Evolutionary conservation across 2,888 invertebrate species (phyloP).

Genomic region (Machimus rusticus): DNA sequence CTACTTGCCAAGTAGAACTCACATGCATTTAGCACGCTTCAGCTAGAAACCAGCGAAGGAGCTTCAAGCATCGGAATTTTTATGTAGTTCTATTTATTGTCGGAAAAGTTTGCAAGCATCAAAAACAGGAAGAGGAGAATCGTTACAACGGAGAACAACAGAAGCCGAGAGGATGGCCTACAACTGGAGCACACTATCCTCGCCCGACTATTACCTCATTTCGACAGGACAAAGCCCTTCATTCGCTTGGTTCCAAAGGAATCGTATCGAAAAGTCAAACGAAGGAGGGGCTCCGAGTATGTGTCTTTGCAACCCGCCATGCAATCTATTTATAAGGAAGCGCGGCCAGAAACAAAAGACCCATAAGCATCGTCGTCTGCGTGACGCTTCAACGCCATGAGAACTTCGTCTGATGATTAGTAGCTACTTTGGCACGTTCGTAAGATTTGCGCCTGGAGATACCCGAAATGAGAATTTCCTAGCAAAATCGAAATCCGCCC

Average conservation of each 20-base stretch:
- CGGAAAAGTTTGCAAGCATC: constrained; percentile 28
- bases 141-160: background rate
- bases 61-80: constrained; percentile 2
- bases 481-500: constrained; percentile 12
- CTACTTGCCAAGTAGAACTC: constrained; percentile 36
- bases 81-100: constrained; percentile 9
- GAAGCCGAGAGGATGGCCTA: background rate
- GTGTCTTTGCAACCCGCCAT: background rate
- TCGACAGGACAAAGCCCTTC: constrained; percentile 8
- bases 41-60: background rate
- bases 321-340: background rate
- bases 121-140: constrained; percentile 18
- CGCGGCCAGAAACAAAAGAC: constrained; percentile 20
- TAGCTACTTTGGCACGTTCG: constrained; percentile 32
- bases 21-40: constrained; percentile 1
- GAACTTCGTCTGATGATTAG: constrained; percentile 27
- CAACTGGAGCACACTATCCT: constrained; percentile 19
- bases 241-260: constrained; percentile 6
- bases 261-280: constrained; percentile 23
- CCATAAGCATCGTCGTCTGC: background rate
- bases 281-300: background rate
- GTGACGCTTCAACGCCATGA: background rate
- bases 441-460: constrained; percentile 24
- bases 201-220: constrained; percentile 26
- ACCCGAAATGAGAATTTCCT: constrained; percentile 18